Evolutionary conservation across 2,797 vertebrate genomes (phyloP).

Genomic region (Petrocephalus schoutedeni): DNA sequence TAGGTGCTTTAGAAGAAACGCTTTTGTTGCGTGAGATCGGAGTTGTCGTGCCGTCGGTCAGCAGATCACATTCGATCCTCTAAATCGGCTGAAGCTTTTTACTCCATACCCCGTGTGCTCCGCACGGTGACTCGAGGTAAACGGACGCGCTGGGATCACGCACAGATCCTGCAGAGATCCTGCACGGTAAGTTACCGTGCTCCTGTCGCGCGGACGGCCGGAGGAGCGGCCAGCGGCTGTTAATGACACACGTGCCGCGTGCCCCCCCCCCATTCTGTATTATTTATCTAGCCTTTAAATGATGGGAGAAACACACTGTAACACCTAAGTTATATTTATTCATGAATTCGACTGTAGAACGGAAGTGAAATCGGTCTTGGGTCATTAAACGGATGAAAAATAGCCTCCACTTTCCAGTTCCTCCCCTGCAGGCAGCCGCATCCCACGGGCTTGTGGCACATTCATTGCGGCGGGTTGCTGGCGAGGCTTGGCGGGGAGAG

Average conservation of each 20-base stretch:
- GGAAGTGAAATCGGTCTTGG: not conserved
- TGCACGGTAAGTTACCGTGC: not conserved
- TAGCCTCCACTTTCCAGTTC: not conserved
- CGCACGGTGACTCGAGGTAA: not conserved
- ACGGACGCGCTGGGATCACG: too few relatives aligned
- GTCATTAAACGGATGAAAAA: not conserved
- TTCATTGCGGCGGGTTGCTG: not conserved
- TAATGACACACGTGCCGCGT: not conserved
- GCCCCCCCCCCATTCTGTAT: not conserved
- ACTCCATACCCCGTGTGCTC: not conserved
- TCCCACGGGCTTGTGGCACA: not conserved
- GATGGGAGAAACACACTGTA: not conserved
- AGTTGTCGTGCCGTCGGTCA: not conserved
- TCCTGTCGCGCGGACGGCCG: not conserved
- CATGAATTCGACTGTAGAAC: not conserved
- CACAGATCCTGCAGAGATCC: not conserved
- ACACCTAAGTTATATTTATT: not conserved
- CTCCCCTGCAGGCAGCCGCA: not conserved
- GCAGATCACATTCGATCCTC: not conserved
- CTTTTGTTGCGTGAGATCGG: not conserved
- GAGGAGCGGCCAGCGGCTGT: not conserved
- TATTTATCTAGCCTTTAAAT: not conserved
- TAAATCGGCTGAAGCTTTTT: not conserved
- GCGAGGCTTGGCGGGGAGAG: not conserved
- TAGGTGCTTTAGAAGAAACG: not conserved